phyloP scores from a whole-genome alignment of 2,888 invertebrate genomes.

The Barypeithes pellucidus region DNA sequence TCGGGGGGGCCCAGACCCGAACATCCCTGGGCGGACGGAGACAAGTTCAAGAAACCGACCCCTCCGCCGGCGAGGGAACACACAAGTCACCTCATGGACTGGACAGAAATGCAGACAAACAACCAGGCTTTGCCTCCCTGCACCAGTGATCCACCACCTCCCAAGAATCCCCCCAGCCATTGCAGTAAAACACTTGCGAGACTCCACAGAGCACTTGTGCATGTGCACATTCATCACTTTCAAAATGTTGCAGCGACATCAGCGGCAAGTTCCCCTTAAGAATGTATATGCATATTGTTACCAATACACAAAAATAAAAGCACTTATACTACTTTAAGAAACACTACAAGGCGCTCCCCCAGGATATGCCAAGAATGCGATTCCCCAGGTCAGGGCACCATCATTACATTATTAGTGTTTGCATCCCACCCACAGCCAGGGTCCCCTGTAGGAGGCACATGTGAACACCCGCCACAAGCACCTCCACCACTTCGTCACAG shows the following conservation, averaged over 20 bases:
- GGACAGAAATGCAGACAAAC: slow-evolving; percentile 93
- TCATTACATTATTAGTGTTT: too few relatives aligned
- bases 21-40: slow-evolving; percentile 93
- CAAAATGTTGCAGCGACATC: slow-evolving; percentile 89
- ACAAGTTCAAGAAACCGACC: slow-evolving; percentile 84
- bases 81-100: slow-evolving; percentile 89
- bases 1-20: slow-evolving; percentile 91
- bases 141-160: slow-evolving; percentile 89
- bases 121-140: slow-evolving; percentile 90
- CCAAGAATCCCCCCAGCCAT: slow-evolving; percentile 83
- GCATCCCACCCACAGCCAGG: background rate
- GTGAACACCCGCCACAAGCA: slow-evolving; percentile 96
- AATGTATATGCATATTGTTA: too few relatives aligned
- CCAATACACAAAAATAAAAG: too few relatives aligned
- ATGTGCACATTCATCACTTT: slow-evolving; percentile 96
- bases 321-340: too few relatives aligned
- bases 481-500: slow-evolving; percentile 92
- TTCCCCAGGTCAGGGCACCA: too few relatives aligned
- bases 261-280: slow-evolving; percentile 80
- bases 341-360: too few relatives aligned
- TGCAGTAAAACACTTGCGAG: slow-evolving; percentile 92
- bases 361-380: too few relatives aligned
- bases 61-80: slow-evolving; percentile 89
- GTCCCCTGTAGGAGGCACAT: slow-evolving; percentile 84
- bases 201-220: slow-evolving; percentile 92